These are phyloP conservation scores for Pissodes strobi DNA, from an alignment of 1,140 invertebrate genomes.

Conservation along the genomic window DNA sequence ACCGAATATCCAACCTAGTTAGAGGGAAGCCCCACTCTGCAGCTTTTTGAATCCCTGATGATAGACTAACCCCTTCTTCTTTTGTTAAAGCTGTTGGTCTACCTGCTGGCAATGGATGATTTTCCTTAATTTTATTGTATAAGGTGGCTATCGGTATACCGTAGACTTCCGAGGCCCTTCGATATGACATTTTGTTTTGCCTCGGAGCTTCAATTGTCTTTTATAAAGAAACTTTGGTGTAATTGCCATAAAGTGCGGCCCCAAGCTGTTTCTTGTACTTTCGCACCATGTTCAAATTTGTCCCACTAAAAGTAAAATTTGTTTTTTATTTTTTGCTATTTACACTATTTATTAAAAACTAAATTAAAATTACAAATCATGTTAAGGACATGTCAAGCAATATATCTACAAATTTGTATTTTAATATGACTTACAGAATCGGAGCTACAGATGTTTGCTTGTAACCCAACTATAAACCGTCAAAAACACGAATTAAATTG, in stretches of 20 bases:
- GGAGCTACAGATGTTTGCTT: background rate
- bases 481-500: background rate
- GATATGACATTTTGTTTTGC: background rate
- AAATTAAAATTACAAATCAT: no score
- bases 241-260: background rate
- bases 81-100: no score
- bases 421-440: background rate
- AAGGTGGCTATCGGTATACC: background rate
- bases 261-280: background rate
- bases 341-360: background rate
- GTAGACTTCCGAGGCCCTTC: background rate
- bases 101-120: no score
- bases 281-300: background rate
- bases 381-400: background rate
- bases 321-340: background rate
- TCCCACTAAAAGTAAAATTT: background rate
- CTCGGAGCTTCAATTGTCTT: background rate
- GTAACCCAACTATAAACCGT: background rate
- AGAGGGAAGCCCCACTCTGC: conserved; percentile 2
- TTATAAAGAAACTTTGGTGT: background rate
- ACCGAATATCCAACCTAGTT: conserved; percentile 6
- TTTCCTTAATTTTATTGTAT: background rate
- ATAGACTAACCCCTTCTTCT: background rate
- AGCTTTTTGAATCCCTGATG: no score
- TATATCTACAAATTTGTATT: background rate